Percentiles rank a stretch among this genome's conserved stretches.
Conservation (phyloP, 2,797 vertebrate genomes). For the Halcyon chelicuti region DNA sequence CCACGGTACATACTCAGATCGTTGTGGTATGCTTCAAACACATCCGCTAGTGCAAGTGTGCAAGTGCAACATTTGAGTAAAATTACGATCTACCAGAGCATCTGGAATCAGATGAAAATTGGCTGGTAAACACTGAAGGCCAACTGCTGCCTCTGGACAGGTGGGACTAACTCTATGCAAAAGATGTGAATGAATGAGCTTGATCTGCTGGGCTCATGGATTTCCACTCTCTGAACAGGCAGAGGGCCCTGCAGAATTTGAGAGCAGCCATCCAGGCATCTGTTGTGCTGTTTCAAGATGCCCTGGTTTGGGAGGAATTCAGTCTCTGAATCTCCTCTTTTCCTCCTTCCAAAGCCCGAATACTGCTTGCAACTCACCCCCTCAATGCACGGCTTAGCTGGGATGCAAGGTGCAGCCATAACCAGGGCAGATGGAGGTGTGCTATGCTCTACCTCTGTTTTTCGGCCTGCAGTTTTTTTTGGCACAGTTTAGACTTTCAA, state of each 20-base stretch:
- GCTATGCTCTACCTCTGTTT: not conserved
- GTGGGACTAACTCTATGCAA: not conserved
- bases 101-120: constrained; percentile 27
- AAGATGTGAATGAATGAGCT: not conserved
- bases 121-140: not conserved
- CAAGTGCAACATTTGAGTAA: not conserved
- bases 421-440: not conserved
- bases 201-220: not conserved
- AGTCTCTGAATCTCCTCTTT: not conserved
- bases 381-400: not conserved
- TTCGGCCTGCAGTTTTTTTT: no score
- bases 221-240: not conserved
- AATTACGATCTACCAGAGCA: not conserved
- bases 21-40: not conserved
- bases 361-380: not conserved
- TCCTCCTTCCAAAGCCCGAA: not conserved
- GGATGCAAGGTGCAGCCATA: not conserved
- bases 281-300: not conserved
- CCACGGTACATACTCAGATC: not conserved
- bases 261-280: not conserved
- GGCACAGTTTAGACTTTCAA: not conserved
- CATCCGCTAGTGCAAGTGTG: not conserved
- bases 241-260: not conserved
- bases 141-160: not conserved
- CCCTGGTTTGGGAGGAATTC: not conserved